These are phyloP conservation scores for Clistopyga incitator DNA, from an alignment of 2,888 invertebrate genomes.

Conservation along the genomic window DNA sequence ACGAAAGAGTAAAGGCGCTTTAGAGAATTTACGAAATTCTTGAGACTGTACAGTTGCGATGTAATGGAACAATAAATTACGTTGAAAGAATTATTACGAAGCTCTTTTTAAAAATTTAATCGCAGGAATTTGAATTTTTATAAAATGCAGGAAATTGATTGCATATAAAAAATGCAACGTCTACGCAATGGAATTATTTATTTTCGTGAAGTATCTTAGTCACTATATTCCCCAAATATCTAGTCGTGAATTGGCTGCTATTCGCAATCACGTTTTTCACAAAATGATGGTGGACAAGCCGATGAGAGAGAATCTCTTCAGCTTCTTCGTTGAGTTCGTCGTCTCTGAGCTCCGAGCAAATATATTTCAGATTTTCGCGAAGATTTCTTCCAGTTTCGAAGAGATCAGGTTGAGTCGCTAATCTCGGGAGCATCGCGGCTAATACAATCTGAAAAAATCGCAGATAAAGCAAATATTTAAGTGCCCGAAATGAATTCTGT, in stretches of 20 bases:
- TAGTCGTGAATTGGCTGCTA: conserved; percentile 71
- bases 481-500: background rate
- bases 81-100: conserved; percentile 63
- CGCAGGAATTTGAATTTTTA: no score
- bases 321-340: conserved; percentile 62
- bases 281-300: conserved; percentile 74
- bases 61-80: conserved; percentile 76
- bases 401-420: conserved; percentile 64
- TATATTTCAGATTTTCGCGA: conserved; percentile 62
- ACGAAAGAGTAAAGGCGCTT: conserved; percentile 58
- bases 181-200: background rate
- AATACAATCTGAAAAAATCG: conserved; percentile 72
- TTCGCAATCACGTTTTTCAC: conserved; percentile 67
- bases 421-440: conserved; percentile 68
- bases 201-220: conserved; percentile 32
- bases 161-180: background rate
- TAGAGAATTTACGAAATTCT: conserved; percentile 64
- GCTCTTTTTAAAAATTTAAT: background rate
- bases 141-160: no score
- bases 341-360: conserved; percentile 70
- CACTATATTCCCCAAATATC: conserved; percentile 60
- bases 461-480: background rate
- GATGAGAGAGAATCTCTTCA: conserved; percentile 72
- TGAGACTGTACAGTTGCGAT: conserved; percentile 66
- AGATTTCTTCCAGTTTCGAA: conserved; percentile 65